Evolutionary conservation across 2,888 invertebrate genomes (phyloP), one percentile per base, ranked within the genome.

Genomic region (Sialis fuliginosa): DNA sequence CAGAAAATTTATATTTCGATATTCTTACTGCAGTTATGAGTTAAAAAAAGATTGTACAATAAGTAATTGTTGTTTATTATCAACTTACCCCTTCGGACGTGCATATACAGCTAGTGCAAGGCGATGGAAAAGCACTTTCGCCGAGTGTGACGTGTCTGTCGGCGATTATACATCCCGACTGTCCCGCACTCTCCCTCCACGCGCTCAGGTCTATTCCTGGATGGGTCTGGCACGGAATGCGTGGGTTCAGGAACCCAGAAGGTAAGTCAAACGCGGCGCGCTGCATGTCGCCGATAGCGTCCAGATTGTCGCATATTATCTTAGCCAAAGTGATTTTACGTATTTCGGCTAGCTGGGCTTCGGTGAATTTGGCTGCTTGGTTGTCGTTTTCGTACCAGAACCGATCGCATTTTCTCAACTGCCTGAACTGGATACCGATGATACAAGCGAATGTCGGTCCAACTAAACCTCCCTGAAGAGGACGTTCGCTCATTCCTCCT

Each of bases 401-500:
- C 55, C 96, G 71, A 68, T 97, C 97, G 58, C 96, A 96, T 59
- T 89, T 88, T 54, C 90, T 78, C 45, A 89, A 67, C 58, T 88
- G 86, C 46, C 87, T 71, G 68, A 95, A 95, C 67, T 96, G 96
- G 45, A 88, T 86, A 46, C 90, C 95, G 55, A 97, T 90, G 56
- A 97, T 85, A 60, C 90, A 85, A 9, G 91, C 92, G 59, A 96
- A 85, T 0, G 95, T 95, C 0, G 95, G 95, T 4, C 96, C 96
- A 0, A 96, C 86, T 0, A 91, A 67, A 6, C 90, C 93, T 6
- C 95, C 95, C 57, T 87, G 87, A 6, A 91, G 69, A 0, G 88
- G 86, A 43, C 84, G 70, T 62, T 89, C 86, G 55, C 90, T 86
- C 81, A 96, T 82, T 2, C 92, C 88, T 22, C 95, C 96, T 0